Base-by-base conservation (phyloP, 2,113 vertebrate genomes). In the Excalfactoria chinensis region DNA sequence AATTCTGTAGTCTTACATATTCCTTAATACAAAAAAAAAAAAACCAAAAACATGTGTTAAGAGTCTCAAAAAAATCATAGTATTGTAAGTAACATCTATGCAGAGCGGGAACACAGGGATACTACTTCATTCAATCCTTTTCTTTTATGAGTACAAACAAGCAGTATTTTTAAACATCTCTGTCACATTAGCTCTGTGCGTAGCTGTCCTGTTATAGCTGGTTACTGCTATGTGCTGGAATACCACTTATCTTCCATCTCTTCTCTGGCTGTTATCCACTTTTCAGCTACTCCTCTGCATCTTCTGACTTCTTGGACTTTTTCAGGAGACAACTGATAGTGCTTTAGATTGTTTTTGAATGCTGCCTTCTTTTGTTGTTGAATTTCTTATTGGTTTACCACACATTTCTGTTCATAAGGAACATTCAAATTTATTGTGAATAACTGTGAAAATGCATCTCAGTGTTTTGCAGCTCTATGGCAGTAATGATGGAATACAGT, bases 171-270 rank as follows among this genome's bases (percentile, higher is more conserved):
- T 25, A 35, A 80, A 67, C 90, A 90, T 86, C 78, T 82, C 58
- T 92, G 94, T 93, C 84, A 48, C 10, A 0, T 92, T 78, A 79
- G 74, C 18, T 83, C 37, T 91, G 74, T 68, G 48, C 75, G 74
- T 68, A 74, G 87, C 68, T 70, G 56, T 66, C 88, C 67, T 88
- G 41, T 59, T 95, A 92, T 95, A 86, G 58, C 96, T 84, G 78
- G 68, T 3, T 60, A 84, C 25, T 63, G n/a, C 62, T 81, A 84
- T 89, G 89, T 90, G 82, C 78, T 94, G 91, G 95, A 96, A 94
- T 94, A 85, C 74, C 81, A 77, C 48, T 91, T 96, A 96, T 96
- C 96, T 95, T 89, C 59, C 81, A 91, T 95, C 89, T 92, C 46
- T 86, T 48, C 70, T 58, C 56, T 96, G 95, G 89, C 87, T 51